Evolutionary conservation across 2,888 invertebrate species (phyloP), one percentile per base, ranked within the genome.

Genomic region (Phymatocera aterrima): DNA sequence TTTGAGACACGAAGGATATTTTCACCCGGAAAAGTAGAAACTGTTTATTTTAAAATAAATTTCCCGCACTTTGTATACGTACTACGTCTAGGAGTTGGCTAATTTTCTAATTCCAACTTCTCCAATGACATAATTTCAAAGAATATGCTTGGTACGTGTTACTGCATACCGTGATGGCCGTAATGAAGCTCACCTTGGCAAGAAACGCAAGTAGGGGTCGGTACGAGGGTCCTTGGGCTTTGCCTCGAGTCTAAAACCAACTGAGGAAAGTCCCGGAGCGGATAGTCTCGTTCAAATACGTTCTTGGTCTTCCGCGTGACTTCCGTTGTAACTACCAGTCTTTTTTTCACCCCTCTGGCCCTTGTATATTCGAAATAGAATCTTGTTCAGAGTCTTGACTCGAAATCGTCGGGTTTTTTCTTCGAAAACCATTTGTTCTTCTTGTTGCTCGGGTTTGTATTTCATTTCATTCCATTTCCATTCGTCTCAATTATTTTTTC

Each of bases 111-210:
- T 57, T 75, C 43, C 31, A 40, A 54, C 40, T n/a, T n/a, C 75
- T n/a, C 40, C 24, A 60, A 57, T 75, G 24, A 60, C 57, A 88
- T 88, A 85, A 88, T 85, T 86, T 79, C 81, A 81, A 84, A 88
- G 87, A 85, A 85, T 85, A 82, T 81, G 82, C 82, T 78, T 81
- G 80, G 81, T 86, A 88, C 87, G 87, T 87, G 88, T 86, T 85
- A 82, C 79, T 80, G 85, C 85, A 87, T 87, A 83, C 84, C 72
- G 21, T 46, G 31, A 5, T 37, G 37, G 15, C 24, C 12, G 74
- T 75, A 75, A 75, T 43, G 57, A 75, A 75, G 57, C 57, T 24
- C 75, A 43, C 37, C 75, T 46, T 40, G 75, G 77, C 43, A 51
- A 77, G 75, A 72, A 72, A 34, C 51, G 37, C 40, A 43, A 3